Percentiles rank a stretch among this genome's conserved stretches.
Conservation (phyloP, 2,888 invertebrate genomes). For the Augiades crinisus region DNA sequence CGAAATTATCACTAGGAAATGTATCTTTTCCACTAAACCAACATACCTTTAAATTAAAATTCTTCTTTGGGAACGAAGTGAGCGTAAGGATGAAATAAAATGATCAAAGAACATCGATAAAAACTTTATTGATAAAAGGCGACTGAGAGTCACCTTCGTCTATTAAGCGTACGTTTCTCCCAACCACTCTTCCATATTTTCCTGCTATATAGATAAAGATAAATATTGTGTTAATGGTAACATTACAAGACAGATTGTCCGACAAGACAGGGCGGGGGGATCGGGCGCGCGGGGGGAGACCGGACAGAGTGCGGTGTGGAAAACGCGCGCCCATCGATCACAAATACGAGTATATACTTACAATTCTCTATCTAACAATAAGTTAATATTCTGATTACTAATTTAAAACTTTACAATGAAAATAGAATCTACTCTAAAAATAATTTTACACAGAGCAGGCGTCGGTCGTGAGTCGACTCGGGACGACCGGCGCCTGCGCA, state of each 20-base stretch:
- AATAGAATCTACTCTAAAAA: constrained; percentile 80
- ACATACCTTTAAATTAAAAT: too few relatives aligned
- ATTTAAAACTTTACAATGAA: constrained; percentile 79
- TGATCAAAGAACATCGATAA: constrained; percentile 72
- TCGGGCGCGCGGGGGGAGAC: constrained; percentile 56
- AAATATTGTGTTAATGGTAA: constrained; percentile 68
- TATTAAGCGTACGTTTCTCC: constrained; percentile 79
- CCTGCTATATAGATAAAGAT: constrained; percentile 71
- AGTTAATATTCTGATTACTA: constrained; percentile 73
- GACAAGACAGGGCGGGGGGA: constrained; percentile 64
- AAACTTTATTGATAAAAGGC: constrained; percentile 78
- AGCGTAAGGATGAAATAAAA: constrained; percentile 43
- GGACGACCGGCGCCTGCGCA: constrained; percentile 69
- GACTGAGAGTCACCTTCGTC: constrained; percentile 64
- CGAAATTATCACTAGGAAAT: too few relatives aligned
- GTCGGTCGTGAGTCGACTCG: constrained; percentile 69
- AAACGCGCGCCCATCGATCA: constrained; percentile 67
- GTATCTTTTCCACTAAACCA: too few relatives aligned
- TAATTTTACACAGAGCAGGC: constrained; percentile 63
- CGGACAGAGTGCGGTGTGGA: constrained; percentile 52
- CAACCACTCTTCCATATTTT: constrained; percentile 60
- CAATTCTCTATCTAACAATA: constrained; percentile 78
- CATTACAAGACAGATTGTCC: constrained; percentile 72
- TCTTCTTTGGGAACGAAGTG: background rate
- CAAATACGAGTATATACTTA: constrained; percentile 72